Percentiles rank a stretch among this genome's conserved stretches.
Conservation (phyloP, 2,113 vertebrate species). For the Pachycephala philippinensis region DNA sequence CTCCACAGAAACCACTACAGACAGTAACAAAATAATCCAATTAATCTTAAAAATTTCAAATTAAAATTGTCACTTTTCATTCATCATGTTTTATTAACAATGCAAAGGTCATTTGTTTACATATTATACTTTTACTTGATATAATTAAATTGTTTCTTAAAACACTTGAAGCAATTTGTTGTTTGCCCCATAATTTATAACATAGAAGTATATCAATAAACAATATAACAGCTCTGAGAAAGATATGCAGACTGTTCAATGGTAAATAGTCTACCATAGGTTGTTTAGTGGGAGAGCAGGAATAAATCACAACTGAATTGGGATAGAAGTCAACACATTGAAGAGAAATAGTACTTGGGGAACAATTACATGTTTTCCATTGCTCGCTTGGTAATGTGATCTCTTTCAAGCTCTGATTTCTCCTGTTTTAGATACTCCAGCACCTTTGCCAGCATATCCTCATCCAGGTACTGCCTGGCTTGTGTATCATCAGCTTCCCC, state of each 20-base stretch:
- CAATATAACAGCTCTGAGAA: slow-evolving; percentile 72
- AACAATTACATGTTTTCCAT: slow-evolving; percentile 79
- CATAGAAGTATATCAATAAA: slow-evolving; percentile 74
- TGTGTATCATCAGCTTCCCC: slow-evolving; percentile 58
- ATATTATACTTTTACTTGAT: slow-evolving; percentile 52
- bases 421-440: slow-evolving; percentile 87
- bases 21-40: slow-evolving; percentile 84
- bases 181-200: slow-evolving; percentile 65
- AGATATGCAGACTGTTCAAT: slow-evolving; percentile 62
- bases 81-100: slow-evolving; percentile 59
- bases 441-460: slow-evolving; percentile 85
- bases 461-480: slow-evolving; percentile 76
- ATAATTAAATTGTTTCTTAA: slow-evolving; percentile 67
- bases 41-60: slow-evolving; percentile 76
- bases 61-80: slow-evolving; percentile 63
- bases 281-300: slow-evolving; percentile 43
- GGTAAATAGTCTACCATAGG: slow-evolving; percentile 36
- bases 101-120: slow-evolving; percentile 55
- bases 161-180: slow-evolving; percentile 68
- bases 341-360: slow-evolving; percentile 51
- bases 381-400: slow-evolving; percentile 78
- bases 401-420: slow-evolving; percentile 77
- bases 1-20: slow-evolving; percentile 81
- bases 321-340: slow-evolving; percentile 67
- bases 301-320: slow-evolving; percentile 68